These are phyloP conservation scores for Maccullochella peelii DNA, from an alignment of 2,113 vertebrate species.

Conservation along the genomic window DNA sequence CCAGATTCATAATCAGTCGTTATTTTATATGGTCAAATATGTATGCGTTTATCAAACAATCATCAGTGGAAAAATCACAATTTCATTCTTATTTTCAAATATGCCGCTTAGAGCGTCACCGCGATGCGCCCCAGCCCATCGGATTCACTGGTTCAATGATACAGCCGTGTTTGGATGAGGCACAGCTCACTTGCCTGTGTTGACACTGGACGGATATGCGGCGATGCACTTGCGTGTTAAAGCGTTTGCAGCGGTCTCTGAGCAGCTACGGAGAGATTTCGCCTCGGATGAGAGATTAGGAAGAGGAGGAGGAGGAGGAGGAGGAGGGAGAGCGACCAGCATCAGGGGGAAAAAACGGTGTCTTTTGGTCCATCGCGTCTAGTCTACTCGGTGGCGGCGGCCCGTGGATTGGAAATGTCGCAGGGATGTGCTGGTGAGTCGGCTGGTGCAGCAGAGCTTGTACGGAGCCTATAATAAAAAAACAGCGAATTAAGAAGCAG, in stretches of 20 bases:
- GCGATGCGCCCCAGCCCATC: conserved; percentile 54
- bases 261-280: conserved; percentile 50
- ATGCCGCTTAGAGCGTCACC: conserved; percentile 66
- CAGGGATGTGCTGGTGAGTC: conserved; percentile 76
- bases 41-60: background rate
- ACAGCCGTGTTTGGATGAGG: background rate
- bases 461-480: background rate
- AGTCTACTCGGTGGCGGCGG: conserved; percentile 46
- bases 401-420: conserved; percentile 73
- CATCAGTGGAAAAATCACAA: background rate
- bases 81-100: conserved; percentile 38
- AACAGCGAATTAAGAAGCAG: background rate
- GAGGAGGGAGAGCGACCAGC: conserved; percentile 12
- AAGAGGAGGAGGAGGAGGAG: conserved; percentile 8
- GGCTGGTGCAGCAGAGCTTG: conserved; percentile 21
- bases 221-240: conserved; percentile 62
- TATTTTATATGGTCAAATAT: background rate
- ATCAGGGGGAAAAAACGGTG: background rate
- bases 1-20: background rate
- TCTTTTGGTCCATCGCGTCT: conserved; percentile 43
- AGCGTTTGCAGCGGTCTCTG: conserved; percentile 42
- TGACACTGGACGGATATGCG: conserved; percentile 63
- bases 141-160: background rate
- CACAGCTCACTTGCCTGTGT: conserved; percentile 55
- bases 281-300: conserved; percentile 48